These are phyloP conservation scores for Aelia acuminata DNA, from an alignment of 2,888 invertebrate species.

Conservation along the genomic window DNA sequence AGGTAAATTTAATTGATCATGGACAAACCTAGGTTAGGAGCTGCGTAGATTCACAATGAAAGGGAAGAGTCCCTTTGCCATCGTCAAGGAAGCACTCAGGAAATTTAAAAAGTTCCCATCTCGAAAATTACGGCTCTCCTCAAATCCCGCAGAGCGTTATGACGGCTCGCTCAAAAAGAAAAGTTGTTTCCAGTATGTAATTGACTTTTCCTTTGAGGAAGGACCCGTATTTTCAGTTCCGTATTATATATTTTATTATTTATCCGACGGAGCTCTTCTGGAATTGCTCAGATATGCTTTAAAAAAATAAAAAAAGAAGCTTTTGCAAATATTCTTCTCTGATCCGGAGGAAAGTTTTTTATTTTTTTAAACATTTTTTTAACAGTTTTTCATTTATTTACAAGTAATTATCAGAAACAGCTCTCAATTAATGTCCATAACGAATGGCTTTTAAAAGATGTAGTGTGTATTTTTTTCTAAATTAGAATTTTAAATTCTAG, in stretches of 20 bases:
- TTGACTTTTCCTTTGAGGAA: constrained; percentile 28
- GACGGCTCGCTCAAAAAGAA: constrained; percentile 17
- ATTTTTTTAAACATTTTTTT: neutral
- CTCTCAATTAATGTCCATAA: neutral
- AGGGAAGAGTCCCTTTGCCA: neutral
- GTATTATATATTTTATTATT: constrained; percentile 38
- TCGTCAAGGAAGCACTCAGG: constrained; percentile 33
- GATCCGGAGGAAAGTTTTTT: neutral
- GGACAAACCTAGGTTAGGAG: neutral
- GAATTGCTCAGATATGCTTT: constrained; percentile 19
- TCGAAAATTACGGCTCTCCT: constrained; percentile 30
- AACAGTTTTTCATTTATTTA: neutral
- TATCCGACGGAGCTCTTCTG: neutral
- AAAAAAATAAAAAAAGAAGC: neutral
- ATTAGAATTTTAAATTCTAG: too few species aligned
- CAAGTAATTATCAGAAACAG: neutral
- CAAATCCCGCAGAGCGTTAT: constrained; percentile 19
- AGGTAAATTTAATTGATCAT: neutral
- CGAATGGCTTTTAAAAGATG: too few species aligned
- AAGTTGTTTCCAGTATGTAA: constrained; percentile 36
- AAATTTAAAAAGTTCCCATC: constrained; percentile 48
- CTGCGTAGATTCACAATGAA: neutral
- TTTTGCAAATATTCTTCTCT: neutral
- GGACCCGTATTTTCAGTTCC: neutral
- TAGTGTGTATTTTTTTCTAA: too few species aligned